These are phyloP conservation scores for Lordiphosa clarofinis DNA, from an alignment of 1,140 invertebrate species.

Conservation along the genomic window DNA sequence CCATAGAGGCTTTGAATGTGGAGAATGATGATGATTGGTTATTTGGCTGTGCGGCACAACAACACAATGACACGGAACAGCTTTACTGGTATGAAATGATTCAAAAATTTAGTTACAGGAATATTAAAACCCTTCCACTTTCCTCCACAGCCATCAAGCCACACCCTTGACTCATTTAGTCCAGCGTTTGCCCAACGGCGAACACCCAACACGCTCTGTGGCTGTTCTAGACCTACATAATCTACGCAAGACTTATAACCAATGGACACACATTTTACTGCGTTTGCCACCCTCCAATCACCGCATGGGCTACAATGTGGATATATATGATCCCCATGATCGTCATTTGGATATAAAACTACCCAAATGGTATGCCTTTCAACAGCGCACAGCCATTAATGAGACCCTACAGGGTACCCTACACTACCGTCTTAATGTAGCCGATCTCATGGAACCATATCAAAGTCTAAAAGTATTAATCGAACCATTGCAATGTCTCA, in stretches of 20 bases:
- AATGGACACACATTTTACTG: constrained; percentile 87
- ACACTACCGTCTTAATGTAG: constrained; percentile 82
- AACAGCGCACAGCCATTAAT: constrained; percentile 70
- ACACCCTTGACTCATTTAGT: constrained; percentile 85
- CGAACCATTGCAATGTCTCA: constrained; percentile 80
- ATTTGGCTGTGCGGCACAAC: constrained; percentile 85
- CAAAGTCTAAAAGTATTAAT: constrained; percentile 83
- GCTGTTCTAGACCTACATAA: constrained; percentile 84
- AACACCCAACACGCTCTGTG: constrained; percentile 80
- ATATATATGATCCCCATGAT: constrained; percentile 83
- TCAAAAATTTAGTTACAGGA: too few relatives aligned
- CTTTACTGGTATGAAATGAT: too few relatives aligned
- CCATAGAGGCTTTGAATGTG: constrained; percentile 80
- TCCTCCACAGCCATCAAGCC: constrained; percentile 81
- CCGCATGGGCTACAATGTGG: constrained; percentile 84
- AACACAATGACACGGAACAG: constrained; percentile 79
- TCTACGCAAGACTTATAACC: constrained; percentile 81
- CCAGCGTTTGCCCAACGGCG: constrained; percentile 79
- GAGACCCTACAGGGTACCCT: constrained; percentile 81
- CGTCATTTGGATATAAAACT: constrained; percentile 81
- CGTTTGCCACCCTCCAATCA: constrained; percentile 83
- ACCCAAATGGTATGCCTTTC: constrained; percentile 80
- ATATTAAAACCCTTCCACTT: too few relatives aligned
- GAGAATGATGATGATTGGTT: constrained; percentile 85
- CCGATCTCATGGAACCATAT: constrained; percentile 81